Conservation (phyloP, 2,888 invertebrate species). For the Buathra laborator region DNA sequence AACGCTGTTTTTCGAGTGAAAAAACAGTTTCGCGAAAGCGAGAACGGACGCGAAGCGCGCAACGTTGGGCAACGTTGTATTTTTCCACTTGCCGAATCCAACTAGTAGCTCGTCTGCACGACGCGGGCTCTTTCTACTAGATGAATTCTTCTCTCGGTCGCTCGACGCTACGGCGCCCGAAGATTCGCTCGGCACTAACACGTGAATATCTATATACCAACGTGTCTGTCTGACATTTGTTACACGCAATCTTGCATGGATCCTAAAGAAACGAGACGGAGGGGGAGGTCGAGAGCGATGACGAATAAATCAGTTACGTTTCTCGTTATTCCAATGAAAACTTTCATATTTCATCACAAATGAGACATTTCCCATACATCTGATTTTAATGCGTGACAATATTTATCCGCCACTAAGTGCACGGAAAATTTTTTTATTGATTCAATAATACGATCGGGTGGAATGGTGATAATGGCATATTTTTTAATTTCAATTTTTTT, state of each 20-base stretch:
- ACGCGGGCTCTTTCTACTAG: slow-evolving; percentile 58
- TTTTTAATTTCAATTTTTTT: too few species aligned
- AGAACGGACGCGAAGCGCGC: slow-evolving; percentile 35
- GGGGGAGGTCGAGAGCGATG: not conserved
- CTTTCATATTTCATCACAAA: slow-evolving; percentile 29
- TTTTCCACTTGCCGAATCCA: slow-evolving; percentile 67
- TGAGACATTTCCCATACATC: not conserved
- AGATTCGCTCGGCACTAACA: not conserved
- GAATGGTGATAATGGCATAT: too few species aligned
- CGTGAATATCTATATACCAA: slow-evolving; percentile 2
- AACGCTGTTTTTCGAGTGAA: slow-evolving; percentile 17
- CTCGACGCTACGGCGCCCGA: slow-evolving; percentile 48
- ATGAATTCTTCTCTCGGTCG: slow-evolving; percentile 54
- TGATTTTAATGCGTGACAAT: not conserved
- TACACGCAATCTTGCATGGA: slow-evolving; percentile 56
- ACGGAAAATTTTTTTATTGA: too few species aligned
- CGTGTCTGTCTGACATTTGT: slow-evolving; percentile 55
- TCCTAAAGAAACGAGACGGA: slow-evolving; percentile 2
- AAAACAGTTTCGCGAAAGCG: slow-evolving; percentile 31
- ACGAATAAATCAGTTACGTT: slow-evolving; percentile 39
- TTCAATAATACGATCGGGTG: too few species aligned
- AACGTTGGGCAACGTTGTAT: slow-evolving; percentile 60
- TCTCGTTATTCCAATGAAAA: slow-evolving; percentile 1
- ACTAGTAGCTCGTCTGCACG: slow-evolving; percentile 47
- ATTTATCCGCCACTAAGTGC: not conserved